Percentiles rank a stretch among this genome's conserved stretches.
These are phyloP conservation scores for Umimayanthus kanabou DNA, from an alignment of 92 coral and sea anemone species.

Conservation along the genomic window DNA sequence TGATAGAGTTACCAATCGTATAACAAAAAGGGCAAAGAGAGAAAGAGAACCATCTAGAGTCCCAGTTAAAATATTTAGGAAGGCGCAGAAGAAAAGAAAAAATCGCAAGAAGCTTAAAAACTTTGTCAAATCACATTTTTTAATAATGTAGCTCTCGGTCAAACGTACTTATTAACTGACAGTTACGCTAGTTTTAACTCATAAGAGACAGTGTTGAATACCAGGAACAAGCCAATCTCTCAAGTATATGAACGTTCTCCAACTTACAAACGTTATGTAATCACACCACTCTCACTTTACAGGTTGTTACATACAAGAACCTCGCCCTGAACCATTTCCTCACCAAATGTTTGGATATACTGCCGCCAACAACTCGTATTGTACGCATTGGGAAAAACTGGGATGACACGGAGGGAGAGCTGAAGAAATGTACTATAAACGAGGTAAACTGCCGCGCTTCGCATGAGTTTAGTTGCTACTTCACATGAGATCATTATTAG, in stretches of 20 bases:
- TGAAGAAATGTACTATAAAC: not conserved
- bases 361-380: slow-evolving; percentile 15
- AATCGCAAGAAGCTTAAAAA: too few relatives aligned
- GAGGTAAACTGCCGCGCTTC: not conserved
- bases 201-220: too few relatives aligned
- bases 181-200: too few relatives aligned
- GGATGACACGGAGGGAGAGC: not conserved
- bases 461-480: not conserved
- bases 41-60: too few relatives aligned
- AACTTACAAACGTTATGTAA: not conserved
- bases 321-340: slow-evolving; percentile 55
- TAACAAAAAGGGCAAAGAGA: too few relatives aligned
- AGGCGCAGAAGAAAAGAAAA: too few relatives aligned
- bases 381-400: slow-evolving; percentile 11
- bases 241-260: not conserved
- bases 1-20: too few relatives aligned
- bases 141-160: too few relatives aligned
- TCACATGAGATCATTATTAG: not conserved
- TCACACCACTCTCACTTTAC: not conserved
- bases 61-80: too few relatives aligned
- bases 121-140: too few relatives aligned
- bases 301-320: slow-evolving; percentile 62
- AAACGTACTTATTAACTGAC: too few relatives aligned
- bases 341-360: slow-evolving; percentile 26
- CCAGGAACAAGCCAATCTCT: too few relatives aligned